Percentiles rank a stretch among this genome's conserved stretches.
These are phyloP conservation scores for Pollicipes pollicipes DNA, from an alignment of 1,140 invertebrate genomes.

Conservation along the genomic window DNA sequence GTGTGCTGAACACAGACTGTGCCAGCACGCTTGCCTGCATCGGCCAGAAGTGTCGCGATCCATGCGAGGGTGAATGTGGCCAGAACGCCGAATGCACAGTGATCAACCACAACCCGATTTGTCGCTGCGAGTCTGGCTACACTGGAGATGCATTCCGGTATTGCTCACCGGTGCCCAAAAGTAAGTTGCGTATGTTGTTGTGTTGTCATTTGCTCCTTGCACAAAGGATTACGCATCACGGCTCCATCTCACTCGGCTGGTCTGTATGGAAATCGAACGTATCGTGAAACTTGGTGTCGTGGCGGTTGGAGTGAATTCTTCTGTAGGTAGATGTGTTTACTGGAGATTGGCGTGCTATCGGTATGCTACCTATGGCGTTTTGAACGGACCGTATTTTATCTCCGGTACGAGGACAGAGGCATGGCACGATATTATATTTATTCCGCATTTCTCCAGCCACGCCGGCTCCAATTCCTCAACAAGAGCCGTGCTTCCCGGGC, in stretches of 20 bases:
- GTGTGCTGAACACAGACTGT: conserved; percentile 56
- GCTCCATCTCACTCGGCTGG: not conserved
- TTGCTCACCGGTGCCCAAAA: too few relatives aligned
- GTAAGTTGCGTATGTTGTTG: too few relatives aligned
- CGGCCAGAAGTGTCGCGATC: too few relatives aligned
- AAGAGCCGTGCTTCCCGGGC: not conserved
- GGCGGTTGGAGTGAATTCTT: not conserved
- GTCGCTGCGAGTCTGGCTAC: conserved; percentile 6
- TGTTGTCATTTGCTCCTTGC: too few relatives aligned
- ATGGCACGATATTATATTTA: too few relatives aligned
- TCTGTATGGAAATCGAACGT: not conserved
- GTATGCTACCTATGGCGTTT: too few relatives aligned
- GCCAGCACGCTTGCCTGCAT: conserved; percentile 40
- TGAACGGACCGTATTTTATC: too few relatives aligned
- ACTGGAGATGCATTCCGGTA: conserved; percentile 8
- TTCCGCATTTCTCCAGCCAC: conserved; percentile 6
- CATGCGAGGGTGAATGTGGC: too few relatives aligned
- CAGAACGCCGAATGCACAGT: conserved; percentile 7
- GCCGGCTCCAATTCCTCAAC: conserved; percentile 18
- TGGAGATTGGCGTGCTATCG: not conserved
- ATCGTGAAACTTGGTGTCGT: not conserved
- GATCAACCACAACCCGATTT: conserved; percentile 3
- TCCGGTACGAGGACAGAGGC: too few relatives aligned
- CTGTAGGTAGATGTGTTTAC: too few relatives aligned
- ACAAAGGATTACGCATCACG: too few relatives aligned